These are phyloP conservation scores for Drosophila pseudotakahashii DNA, from an alignment of 2,888 invertebrate species.

Conservation along the genomic window DNA sequence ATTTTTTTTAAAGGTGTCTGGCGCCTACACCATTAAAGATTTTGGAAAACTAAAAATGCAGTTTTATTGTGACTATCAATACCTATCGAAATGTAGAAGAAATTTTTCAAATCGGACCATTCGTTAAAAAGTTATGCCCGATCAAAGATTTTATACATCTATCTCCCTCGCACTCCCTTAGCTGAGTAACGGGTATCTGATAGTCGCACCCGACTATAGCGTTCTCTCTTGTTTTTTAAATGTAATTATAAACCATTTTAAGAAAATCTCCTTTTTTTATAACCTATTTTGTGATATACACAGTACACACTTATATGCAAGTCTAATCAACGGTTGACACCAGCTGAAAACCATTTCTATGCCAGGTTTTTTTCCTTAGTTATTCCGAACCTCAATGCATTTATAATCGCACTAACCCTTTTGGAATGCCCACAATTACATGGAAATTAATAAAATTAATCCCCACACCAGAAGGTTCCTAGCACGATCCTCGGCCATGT, in stretches of 20 bases:
- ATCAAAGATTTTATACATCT: no score
- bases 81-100: no score
- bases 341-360: slow-evolving; percentile 2
- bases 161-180: no score
- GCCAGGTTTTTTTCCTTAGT: slow-evolving; percentile 1
- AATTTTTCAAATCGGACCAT: no score
- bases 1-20: no score
- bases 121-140: no score
- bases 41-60: no score
- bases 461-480: slow-evolving; percentile 9
- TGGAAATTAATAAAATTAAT: slow-evolving; percentile 40
- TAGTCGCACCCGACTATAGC: no score
- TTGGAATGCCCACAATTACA: slow-evolving; percentile 53
- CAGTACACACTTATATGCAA: not conserved
- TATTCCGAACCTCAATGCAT: slow-evolving; percentile 28
- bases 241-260: not conserved
- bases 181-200: no score
- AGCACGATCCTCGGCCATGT: slow-evolving; percentile 60
- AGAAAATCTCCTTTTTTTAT: not conserved
- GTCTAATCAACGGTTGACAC: slow-evolving; percentile 10
- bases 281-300: not conserved
- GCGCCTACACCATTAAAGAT: no score
- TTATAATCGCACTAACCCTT: slow-evolving; percentile 39
- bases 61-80: no score
- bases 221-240: no score